Evolutionary conservation across 2,888 invertebrate genomes (phyloP).

Genomic region (Chymomyza procnemis): DNA sequence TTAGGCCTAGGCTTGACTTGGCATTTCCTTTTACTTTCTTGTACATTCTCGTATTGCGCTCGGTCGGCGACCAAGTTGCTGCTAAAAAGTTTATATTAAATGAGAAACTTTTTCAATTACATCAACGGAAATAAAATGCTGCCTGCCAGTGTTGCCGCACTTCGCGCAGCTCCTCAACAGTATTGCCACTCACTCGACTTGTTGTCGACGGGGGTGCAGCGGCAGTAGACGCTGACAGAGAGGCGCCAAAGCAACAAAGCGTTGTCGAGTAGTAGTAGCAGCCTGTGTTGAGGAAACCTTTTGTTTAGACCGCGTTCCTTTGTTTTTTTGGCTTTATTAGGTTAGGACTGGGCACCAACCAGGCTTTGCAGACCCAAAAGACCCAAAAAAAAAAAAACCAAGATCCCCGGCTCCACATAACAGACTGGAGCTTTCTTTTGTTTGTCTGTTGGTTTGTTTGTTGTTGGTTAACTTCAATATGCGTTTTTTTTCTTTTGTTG

Average conservation of each 20-base stretch:
- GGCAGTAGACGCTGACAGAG: slow-evolving; percentile 11
- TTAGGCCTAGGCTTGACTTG: slow-evolving; percentile 39
- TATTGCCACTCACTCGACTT: not conserved
- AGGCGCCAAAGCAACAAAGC: slow-evolving; percentile 27
- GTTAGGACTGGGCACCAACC: slow-evolving; percentile 35
- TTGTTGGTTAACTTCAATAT: slow-evolving; percentile 4
- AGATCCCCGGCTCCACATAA: not conserved
- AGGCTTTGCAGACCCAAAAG: not conserved
- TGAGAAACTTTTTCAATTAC: slow-evolving; percentile 76
- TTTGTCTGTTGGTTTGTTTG: not conserved
- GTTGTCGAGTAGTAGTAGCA: not conserved
- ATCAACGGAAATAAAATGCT: slow-evolving; percentile 73
- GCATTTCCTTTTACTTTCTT: slow-evolving; percentile 31
- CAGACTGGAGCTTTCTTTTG: slow-evolving; percentile 14
- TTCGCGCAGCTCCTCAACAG: slow-evolving; percentile 49
- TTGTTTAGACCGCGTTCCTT: slow-evolving; percentile 59
- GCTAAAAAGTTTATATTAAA: slow-evolving; percentile 74
- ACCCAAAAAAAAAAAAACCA: no score
- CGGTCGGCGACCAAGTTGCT: slow-evolving; percentile 38
- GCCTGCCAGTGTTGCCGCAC: slow-evolving; percentile 65
- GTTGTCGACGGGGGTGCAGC: slow-evolving; percentile 28
- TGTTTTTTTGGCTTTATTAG: slow-evolving; percentile 70
- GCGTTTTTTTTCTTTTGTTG: slow-evolving; percentile 13
- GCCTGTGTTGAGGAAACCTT: slow-evolving; percentile 29
- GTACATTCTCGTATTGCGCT: slow-evolving; percentile 23